phyloP scores from a whole-genome alignment of 2,797 vertebrate genomes.

The Sebastes diploproa region DNA sequence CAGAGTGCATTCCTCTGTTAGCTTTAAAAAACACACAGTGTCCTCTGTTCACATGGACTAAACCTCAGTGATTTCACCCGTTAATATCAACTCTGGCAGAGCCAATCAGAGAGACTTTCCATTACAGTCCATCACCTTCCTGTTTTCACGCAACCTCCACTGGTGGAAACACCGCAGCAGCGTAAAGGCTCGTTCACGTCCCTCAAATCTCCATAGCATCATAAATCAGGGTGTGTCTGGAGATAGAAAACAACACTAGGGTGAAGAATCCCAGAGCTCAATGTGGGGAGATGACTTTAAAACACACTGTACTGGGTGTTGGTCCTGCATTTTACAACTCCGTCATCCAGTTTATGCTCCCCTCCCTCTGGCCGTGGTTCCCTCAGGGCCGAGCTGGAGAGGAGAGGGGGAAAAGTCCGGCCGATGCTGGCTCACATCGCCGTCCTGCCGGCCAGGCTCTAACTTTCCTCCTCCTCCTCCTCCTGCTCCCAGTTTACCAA shows the following conservation, averaged over 20 bases:
- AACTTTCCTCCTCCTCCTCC: slow-evolving; percentile 30
- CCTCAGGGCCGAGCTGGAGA: slow-evolving; percentile 69
- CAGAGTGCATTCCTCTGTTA: slow-evolving; percentile 46
- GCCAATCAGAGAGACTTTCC: slow-evolving; percentile 62
- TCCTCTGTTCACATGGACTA: slow-evolving; percentile 38
- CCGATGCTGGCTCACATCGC: slow-evolving; percentile 51
- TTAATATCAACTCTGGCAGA: slow-evolving; percentile 56
- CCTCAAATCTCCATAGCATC: slow-evolving; percentile 57
- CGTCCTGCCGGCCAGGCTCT: slow-evolving; percentile 38
- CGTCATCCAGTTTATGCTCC: slow-evolving; percentile 63
- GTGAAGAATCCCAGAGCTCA: slow-evolving; percentile 67
- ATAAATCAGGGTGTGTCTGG: slow-evolving; percentile 69
- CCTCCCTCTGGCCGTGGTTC: slow-evolving; percentile 70
- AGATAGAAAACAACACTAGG: slow-evolving; percentile 66
- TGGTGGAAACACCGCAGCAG: slow-evolving; percentile 44
- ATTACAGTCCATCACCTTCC: slow-evolving; percentile 68
- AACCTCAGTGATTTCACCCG: slow-evolving; percentile 56
- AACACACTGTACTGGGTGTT: slow-evolving; percentile 74
- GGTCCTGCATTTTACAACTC: slow-evolving; percentile 65
- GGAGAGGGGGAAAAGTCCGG: slow-evolving; percentile 69
- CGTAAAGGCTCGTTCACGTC: slow-evolving; percentile 34
- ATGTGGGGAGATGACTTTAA: slow-evolving; percentile 55
- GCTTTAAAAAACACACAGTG: slow-evolving; percentile 55
- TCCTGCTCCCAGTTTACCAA: slow-evolving; percentile 45
- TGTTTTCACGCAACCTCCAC: slow-evolving; percentile 59